Evolutionary conservation across 2,888 invertebrate species (phyloP).

Genomic region (Rhagophthalmus giganteus): DNA sequence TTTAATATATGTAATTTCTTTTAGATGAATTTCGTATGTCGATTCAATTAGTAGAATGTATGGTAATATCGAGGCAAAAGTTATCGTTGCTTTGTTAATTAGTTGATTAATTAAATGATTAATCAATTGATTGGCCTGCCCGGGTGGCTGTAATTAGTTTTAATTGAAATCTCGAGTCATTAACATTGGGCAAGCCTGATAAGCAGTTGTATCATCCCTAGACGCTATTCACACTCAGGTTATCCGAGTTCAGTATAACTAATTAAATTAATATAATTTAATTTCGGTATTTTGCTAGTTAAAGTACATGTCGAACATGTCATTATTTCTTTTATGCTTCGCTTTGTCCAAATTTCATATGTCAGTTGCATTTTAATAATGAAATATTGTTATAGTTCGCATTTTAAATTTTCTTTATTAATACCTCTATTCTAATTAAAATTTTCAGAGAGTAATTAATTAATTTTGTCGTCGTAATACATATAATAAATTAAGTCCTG

Average conservation of each 20-base stretch:
- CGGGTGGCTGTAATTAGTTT: conserved; percentile 57
- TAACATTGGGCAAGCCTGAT: conserved; percentile 61
- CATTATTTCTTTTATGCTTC: too few species aligned
- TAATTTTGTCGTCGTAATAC: too few species aligned
- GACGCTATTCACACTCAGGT: conserved; percentile 41
- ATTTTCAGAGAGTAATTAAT: too few species aligned
- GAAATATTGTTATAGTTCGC: too few species aligned
- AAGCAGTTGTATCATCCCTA: conserved; percentile 56
- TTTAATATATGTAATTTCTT: background rate
- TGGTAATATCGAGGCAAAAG: conserved; percentile 44
- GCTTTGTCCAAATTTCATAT: too few species aligned
- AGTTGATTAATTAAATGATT: conserved; percentile 56
- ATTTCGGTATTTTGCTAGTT: too few species aligned
- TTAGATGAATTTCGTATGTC: background rate
- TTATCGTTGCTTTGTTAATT: conserved; percentile 49
- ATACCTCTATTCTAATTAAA: too few species aligned
- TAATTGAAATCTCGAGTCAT: conserved; percentile 73
- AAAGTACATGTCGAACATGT: too few species aligned
- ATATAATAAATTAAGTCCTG: too few species aligned
- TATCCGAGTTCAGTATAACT: conserved; percentile 42
- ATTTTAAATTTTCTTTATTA: too few species aligned
- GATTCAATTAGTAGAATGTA: conserved; percentile 3
- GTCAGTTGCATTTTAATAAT: too few species aligned
- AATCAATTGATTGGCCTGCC: conserved; percentile 56
- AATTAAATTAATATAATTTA: conserved; percentile 44